Evolutionary conservation across 92 coral and sea anemone genomes (phyloP), one percentile per base, ranked within the genome.

Genomic region (Siderastrea siderea): DNA sequence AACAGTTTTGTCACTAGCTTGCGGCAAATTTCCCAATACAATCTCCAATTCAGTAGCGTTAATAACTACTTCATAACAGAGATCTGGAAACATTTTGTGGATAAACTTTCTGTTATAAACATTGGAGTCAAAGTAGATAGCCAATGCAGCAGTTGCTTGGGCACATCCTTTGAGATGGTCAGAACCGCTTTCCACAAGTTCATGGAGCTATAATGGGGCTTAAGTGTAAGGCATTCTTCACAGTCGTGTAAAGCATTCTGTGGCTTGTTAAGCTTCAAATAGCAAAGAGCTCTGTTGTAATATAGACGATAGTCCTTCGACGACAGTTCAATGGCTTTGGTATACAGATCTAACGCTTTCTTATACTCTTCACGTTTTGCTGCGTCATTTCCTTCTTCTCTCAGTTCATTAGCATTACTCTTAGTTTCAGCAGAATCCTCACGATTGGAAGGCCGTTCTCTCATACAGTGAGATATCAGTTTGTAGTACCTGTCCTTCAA

Each of bases 191-290:
- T 52, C 47, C 19, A 90, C 90, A 82, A 92, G 87, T 8, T 26
- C 38, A 26, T 26, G 38, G 38, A 26, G 49, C 75, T 66, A 87
- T 89, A 84, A 19, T 48, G 6, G 47, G 87, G 83, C 16, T 84
- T 69, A 17, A 89, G 70, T 62, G 68, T 77, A 68, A 94, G 83
- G 53, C 97, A 94, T 9, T 53, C 71, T 19, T 89, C 86, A 71
- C 97, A 94, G 72, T 92, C 97, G 11, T 85, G 69, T 5, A 94
- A 83, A 3, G 97, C 97, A 51, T 85, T 51, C 54, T 72, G 63
- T 12, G 97, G 79, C 45, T 92, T 16, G 53, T 55, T 60, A 14
- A 93, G 72, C 82, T 89, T 89, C 68, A 94, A 80, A 26, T 26
- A 26, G 38, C 38, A 26, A 26, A 26, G 38, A 26, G 38, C 38